Evolutionary conservation across 2,888 invertebrate species (phyloP).

Genomic region (Callinectes sapidus): DNA sequence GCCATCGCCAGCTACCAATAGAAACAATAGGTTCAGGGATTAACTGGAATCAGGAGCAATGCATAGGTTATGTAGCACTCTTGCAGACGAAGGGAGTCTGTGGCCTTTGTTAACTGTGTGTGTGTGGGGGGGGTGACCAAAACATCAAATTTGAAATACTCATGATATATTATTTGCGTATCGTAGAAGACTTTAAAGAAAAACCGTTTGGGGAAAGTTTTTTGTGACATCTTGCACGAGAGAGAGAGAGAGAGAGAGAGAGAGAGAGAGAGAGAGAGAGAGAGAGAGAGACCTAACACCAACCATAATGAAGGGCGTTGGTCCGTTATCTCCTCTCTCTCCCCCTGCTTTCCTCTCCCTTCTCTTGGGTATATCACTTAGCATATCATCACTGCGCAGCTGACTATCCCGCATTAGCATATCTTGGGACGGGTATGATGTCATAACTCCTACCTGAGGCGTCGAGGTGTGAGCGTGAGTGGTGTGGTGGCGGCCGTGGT

Average conservation of each 20-base stretch:
- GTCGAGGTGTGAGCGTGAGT: background rate
- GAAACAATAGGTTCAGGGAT: background rate
- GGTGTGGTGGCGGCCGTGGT: background rate
- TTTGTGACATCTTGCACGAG: background rate
- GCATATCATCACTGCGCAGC: constrained; percentile 17
- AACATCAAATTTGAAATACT: no score
- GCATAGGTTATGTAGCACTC: background rate
- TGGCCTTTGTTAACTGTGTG: background rate
- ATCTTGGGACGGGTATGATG: constrained; percentile 11
- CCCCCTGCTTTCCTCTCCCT: background rate
- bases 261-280: constrained; percentile 35
- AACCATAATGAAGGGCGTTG: background rate
- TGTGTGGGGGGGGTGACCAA: no score
- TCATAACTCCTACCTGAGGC: constrained; percentile 5
- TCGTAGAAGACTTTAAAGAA: background rate
- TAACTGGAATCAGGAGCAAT: background rate
- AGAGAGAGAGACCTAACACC: constrained; percentile 13
- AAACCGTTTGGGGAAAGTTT: no score
- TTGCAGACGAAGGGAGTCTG: background rate
- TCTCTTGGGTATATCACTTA: constrained; percentile 22
- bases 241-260: constrained; percentile 32
- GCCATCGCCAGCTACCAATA: background rate
- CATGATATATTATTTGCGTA: background rate
- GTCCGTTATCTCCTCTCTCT: background rate
- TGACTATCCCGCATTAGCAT: constrained; percentile 26